Evolutionary conservation across 37 sponge, comb jelly and placozoan genomes (phyloP), one percentile per base, ranked within the genome.

Genomic region (Petrosia ficiformis): DNA sequence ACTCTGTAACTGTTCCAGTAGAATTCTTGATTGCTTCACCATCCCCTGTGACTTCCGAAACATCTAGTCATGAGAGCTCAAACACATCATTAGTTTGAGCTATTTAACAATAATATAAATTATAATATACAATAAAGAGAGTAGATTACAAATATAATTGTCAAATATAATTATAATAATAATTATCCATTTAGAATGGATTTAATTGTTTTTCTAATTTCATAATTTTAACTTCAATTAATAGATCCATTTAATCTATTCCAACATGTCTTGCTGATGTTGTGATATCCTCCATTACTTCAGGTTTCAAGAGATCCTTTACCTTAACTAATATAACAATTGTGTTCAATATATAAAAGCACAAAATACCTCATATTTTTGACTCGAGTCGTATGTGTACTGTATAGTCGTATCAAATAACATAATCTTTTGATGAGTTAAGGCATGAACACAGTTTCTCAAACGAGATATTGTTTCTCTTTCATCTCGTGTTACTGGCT

Each of bases 381-480:
- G 85, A 24, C 96, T 95, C 10, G 87, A 85, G 33, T 98, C 99
- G 33, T 92, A 95, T 25, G 94, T 84, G 66, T 89, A 92, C 38
- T 87, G 82, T 6, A 98, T 88, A 42, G 81, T 93, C 19, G 99
- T 98, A 82, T 98, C 99, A 58, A 69, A 98, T 24, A 98, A 76
- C 74, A 84, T 77, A 41, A 92, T 48, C 54, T 58, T 79, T 24
- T 85, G 70, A 22, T 67, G 74, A 19, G 84, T 85, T 30, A 98
- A 74, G 0, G 96, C 99, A 28, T 70, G 44, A 25, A 98, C 90
- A 44, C 96, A 95, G 87, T 98, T 98, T 16, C 90, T 66, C 34
- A 98, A 80, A n/a, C 99, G 57, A n/a, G 96, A 96, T 37, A 98
- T 93, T 24, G 85, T 87, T 79, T 92, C 87, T n/a, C 98, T 77